phyloP scores from a whole-genome alignment of 2,888 invertebrate species.

The Nomada ruficornis region DNA sequence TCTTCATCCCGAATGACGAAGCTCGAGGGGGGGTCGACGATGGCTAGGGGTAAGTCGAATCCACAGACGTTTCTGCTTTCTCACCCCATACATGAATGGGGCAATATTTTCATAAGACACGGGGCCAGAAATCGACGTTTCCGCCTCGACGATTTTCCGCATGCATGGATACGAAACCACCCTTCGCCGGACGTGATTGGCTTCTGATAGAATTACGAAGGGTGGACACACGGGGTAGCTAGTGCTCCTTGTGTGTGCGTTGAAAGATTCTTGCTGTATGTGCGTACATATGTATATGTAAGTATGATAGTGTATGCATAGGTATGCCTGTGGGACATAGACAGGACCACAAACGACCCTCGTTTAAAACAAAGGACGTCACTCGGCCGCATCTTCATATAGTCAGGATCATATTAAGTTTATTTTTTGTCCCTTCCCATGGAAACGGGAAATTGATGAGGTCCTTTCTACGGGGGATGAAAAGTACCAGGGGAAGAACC shows the following conservation, averaged over 20 bases:
- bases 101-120: conserved; percentile 75
- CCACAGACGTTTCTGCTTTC: conserved; percentile 39
- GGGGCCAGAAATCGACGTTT: conserved; percentile 67
- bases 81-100: conserved; percentile 42
- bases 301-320: conserved; percentile 7
- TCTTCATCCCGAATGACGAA: background rate
- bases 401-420: conserved; percentile 74
- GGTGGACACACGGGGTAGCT: conserved; percentile 73
- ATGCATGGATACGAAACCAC: conserved; percentile 72
- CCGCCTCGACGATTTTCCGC: conserved; percentile 77
- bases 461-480: conserved; percentile 64
- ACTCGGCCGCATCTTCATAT: conserved; percentile 73
- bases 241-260: conserved; percentile 50
- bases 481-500: conserved; percentile 26
- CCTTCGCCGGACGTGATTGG: conserved; percentile 82
- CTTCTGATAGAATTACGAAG: conserved; percentile 83
- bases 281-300: conserved; percentile 5
- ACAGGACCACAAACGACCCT: conserved; percentile 70
- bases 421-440: conserved; percentile 72
- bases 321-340: conserved; percentile 40
- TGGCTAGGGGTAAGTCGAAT: conserved; percentile 20
- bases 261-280: background rate
- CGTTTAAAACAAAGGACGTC: conserved; percentile 76
- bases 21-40: background rate
- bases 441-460: conserved; percentile 73